Conservation (phyloP, 2,113 vertebrate species). For the Cyprinodon tularosa region DNA sequence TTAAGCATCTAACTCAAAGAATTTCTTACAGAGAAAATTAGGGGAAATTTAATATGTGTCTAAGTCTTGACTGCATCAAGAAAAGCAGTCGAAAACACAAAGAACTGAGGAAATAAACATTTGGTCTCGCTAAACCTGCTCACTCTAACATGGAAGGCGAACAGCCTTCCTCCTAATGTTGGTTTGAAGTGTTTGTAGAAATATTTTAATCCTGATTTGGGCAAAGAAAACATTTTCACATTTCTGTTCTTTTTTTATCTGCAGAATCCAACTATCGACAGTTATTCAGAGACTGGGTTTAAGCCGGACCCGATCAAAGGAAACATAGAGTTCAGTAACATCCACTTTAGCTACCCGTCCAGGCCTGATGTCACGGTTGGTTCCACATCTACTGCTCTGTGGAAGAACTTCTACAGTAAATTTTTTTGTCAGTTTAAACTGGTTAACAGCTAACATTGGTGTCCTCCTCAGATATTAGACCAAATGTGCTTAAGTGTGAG, state of each 20-base stretch:
- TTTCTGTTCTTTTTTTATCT: slow-evolving; percentile 39
- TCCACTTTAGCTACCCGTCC: slow-evolving; percentile 92
- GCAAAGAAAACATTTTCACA: neutral
- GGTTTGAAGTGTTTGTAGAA: slow-evolving; percentile 45
- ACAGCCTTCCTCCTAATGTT: slow-evolving; percentile 69
- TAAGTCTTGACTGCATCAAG: neutral
- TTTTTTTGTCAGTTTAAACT: neutral
- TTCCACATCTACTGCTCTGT: neutral
- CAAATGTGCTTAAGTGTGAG: slow-evolving; percentile 83
- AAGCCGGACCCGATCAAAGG: slow-evolving; percentile 89
- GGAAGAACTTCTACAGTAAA: too few species aligned
- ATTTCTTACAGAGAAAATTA: too few species aligned
- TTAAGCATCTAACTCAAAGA: too few species aligned
- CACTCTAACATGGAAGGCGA: slow-evolving; percentile 14
- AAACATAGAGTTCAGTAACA: slow-evolving; percentile 87
- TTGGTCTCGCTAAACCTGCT: slow-evolving; percentile 13
- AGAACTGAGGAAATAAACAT: slow-evolving; percentile 61
- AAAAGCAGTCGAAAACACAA: slow-evolving; percentile 36
- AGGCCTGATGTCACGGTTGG: slow-evolving; percentile 87
- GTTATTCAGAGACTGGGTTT: slow-evolving; percentile 87
- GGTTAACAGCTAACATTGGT: slow-evolving; percentile 65
- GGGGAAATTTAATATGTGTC: too few species aligned
- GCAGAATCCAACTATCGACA: slow-evolving; percentile 91
- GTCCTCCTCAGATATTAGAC: slow-evolving; percentile 80
- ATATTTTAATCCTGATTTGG: slow-evolving; percentile 24